Base-by-base conservation (phyloP, 1,140 invertebrate genomes). In the Latrodectus geometricus region DNA sequence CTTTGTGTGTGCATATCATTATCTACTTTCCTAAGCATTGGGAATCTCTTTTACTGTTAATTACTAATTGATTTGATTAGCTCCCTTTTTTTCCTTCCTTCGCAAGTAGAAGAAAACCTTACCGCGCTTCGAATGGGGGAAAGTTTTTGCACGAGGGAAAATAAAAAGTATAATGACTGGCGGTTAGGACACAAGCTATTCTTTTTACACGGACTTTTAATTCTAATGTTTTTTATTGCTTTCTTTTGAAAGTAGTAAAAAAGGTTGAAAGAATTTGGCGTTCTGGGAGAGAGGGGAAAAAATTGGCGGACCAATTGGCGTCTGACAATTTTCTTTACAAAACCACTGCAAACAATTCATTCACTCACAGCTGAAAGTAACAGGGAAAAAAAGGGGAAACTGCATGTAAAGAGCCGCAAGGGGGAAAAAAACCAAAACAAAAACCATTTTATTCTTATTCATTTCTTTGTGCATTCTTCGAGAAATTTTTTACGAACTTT, bases 11-110 rank as follows among this genome's bases (percentile, higher is more conserved):
- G 83, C 83, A 86, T 86, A 86, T 86, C 83, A 86, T 86, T 86
- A 86, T 86, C 74, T 56, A n/a, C 68, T 66, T 86, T 61, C 70
- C 54, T 70, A 15, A 72, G 20, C 68, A 48, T n/a, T 68, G 83
- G 83, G 68, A 86, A 82, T 49, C 66, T 72, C 61, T 78, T 78
- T 54, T 77, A 56, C 83, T 86, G 83, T 86, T 86, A 86, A 86
- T 86, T 86, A 86, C 83, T 86, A 86, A 86, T 86, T 86, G 83
- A 86, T 86, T 86, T 86, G 83, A 86, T 86, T 86, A 86, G 75
- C 50, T 23, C 75, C 12, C 7, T 72, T 77, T 86, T 86, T 86
- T 86, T 65, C 21, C 9, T 14, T 66, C 35, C 54, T 65, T 70
- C 15, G 61, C 49, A 61, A 17, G n/a, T 76, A 21, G 54, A 76